Base-by-base conservation (phyloP, 92 coral and sea anemone species). In the Hydrozoanthus gracilis region DNA sequence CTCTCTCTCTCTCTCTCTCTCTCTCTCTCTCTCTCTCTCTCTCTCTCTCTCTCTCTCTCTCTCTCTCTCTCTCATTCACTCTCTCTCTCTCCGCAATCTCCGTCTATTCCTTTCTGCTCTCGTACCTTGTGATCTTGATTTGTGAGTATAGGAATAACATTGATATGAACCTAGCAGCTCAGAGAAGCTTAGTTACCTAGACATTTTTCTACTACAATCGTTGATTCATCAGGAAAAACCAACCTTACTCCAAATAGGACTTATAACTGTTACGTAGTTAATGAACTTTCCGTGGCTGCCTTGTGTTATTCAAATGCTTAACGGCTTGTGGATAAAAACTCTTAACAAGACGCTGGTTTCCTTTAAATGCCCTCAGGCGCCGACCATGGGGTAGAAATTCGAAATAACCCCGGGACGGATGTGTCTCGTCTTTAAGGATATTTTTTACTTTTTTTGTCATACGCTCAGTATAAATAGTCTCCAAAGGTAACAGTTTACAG, bases 401-500 rank as follows among this genome's bases (percentile, higher is more conserved):
- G 46, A 73, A n/a, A 13, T 14, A 14, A 73, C 78, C 45, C 46
- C 51, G 46, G 45, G 51, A 12, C 49, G 78, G 78, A 73, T 73
- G 78, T 13, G n/a, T 27, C 15, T 73, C 20, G 78, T 73, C 78
- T 13, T 73, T 51, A 46, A 14, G 51, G 51, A 73, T 73, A 27
- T 13, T 12, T 39, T 39, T 14, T 14, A 73, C 46, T 39, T n/a
- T n/a, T 13, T 13, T 13, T 27, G 20, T n/a, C 35, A 73, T 51
- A n/a, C 20, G 78, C 15, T 27, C 20, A 46, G 15, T 46, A 39
- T 73, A 73, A 51, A 73, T 51, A 13, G 78, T 39, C 51, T 73
- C 78, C 20, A 73, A 46, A 46, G 78, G 15, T 13, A 13, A 13
- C 20, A 39, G 78, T 13, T 13, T 39, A 46, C 44, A 46, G 15